Conservation (phyloP, 1,140 invertebrate species). For the Drosophila baimaii region DNA sequence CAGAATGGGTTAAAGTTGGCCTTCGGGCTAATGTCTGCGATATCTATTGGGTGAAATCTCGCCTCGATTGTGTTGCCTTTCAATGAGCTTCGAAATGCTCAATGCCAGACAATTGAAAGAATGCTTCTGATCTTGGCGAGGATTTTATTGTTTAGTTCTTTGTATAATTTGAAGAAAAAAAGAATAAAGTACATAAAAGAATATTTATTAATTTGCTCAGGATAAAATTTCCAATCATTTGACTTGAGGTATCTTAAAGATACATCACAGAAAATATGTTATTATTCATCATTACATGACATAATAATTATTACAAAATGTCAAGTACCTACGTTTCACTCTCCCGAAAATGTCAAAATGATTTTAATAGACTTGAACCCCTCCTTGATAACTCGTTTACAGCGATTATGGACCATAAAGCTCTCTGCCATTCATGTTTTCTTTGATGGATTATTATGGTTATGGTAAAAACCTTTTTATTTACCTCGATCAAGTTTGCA, state of each 20-base stretch:
- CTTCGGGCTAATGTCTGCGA: conserved; percentile 8
- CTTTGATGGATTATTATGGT: conserved; percentile 36
- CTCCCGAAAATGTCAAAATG: conserved; percentile 24
- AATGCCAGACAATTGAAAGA: conserved; percentile 10
- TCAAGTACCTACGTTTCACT: neutral
- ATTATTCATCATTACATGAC: neutral
- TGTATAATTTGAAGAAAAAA: neutral
- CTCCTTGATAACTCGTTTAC: conserved; percentile 1
- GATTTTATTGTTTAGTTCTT: neutral
- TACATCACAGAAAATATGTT: neutral
- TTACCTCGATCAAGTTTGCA: conserved; percentile 22
- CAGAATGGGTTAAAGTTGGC: conserved; percentile 66
- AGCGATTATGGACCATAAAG: conserved; percentile 3
- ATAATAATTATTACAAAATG: conserved; percentile 6
- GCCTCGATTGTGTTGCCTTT: conserved; percentile 27
- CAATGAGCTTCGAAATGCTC: conserved; percentile 7
- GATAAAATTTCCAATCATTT: neutral
- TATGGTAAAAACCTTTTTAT: conserved; percentile 22
- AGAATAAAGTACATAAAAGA: neutral
- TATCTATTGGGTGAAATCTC: conserved; percentile 36
- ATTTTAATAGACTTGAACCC: conserved; percentile 3
- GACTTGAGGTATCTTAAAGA: neutral
- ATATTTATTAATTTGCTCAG: neutral
- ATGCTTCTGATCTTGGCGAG: conserved; percentile 14
- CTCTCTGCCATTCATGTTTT: conserved; percentile 19